These are phyloP conservation scores for Heterocephalus glaber DNA, from an alignment of 2,113 vertebrate genomes.

Conservation along the genomic window DNA sequence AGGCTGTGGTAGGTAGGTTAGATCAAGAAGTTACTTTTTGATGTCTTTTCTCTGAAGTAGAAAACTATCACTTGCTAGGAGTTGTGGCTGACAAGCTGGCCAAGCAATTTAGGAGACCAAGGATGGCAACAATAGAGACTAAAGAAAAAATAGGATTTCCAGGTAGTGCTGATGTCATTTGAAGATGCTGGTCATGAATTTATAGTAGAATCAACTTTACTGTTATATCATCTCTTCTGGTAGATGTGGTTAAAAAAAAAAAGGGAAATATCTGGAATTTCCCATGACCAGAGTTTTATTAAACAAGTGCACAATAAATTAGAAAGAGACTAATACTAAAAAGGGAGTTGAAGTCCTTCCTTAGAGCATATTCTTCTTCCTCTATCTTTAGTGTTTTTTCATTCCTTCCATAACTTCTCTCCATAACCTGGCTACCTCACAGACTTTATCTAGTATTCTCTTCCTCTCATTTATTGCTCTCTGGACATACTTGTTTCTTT, in stretches of 20 bases:
- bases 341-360: neutral
- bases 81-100: neutral
- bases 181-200: neutral
- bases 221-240: neutral
- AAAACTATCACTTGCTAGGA: neutral
- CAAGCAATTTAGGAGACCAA: neutral
- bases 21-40: neutral
- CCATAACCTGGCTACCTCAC: neutral
- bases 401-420: neutral
- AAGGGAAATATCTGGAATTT: neutral
- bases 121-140: neutral
- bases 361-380: neutral
- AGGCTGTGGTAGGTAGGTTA: neutral
- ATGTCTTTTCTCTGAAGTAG: slow-evolving; percentile 9
- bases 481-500: neutral
- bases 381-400: neutral
- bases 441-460: neutral
- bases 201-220: neutral
- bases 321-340: neutral
- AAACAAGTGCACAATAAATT: neutral
- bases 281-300: neutral
- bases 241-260: neutral
- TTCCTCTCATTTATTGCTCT: neutral
- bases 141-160: neutral
- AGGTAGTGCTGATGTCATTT: neutral